Evolutionary conservation across 2,113 vertebrate species (phyloP).

Genomic region (Dasyornis broadbenti): DNA sequence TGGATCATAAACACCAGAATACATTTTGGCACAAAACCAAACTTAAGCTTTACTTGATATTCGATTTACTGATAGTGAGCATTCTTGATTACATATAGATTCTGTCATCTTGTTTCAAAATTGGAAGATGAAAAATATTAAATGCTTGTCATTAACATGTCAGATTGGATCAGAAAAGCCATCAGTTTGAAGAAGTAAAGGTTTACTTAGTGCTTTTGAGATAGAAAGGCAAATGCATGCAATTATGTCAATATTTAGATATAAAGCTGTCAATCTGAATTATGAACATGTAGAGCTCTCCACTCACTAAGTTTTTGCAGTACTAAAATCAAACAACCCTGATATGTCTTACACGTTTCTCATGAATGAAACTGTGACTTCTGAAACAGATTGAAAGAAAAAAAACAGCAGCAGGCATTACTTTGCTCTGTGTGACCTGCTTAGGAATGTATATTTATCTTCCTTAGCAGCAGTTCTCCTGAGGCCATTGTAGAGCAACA

Average conservation of each 20-base stretch:
- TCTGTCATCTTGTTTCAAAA: neutral
- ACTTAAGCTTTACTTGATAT: neutral
- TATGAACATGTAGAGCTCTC: neutral
- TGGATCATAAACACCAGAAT: neutral
- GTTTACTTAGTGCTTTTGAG: conserved; percentile 9
- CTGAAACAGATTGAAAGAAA: neutral
- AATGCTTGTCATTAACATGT: conserved; percentile 42
- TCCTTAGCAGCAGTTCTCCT: neutral
- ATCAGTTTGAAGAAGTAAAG: neutral
- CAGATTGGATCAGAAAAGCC: conserved; percentile 23
- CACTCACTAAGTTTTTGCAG: neutral
- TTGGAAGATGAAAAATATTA: neutral
- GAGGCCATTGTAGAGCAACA: neutral
- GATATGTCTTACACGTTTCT: neutral
- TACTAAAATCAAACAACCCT: neutral
- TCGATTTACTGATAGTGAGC: neutral
- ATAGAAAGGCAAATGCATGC: neutral
- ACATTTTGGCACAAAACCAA: neutral
- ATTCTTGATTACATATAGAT: neutral
- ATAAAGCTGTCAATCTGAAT: conserved; percentile 30
- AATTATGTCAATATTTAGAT: conserved; percentile 45
- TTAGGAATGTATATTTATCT: neutral
- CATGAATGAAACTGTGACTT: neutral
- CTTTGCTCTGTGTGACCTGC: neutral
- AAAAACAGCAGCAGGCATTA: conserved; percentile 11